Conservation (phyloP, 2,888 invertebrate species). For the Sipha maydis region DNA sequence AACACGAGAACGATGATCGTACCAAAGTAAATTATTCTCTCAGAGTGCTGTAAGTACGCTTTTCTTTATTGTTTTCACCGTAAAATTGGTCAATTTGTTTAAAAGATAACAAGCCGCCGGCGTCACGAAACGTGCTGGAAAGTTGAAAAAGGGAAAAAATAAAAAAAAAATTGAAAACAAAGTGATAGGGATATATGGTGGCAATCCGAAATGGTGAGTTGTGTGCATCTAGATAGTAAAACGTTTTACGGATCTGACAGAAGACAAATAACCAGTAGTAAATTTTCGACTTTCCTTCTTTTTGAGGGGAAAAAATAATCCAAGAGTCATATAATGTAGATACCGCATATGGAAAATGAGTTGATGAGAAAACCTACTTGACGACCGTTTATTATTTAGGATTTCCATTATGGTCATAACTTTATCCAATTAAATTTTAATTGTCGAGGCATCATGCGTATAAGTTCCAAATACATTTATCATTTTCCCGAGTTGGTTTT, state of each 20-base stretch:
- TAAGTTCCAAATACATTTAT: not conserved
- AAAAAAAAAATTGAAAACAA: conserved; percentile 58
- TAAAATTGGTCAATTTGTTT: conserved; percentile 58
- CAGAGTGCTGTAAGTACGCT: not conserved
- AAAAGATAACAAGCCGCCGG: not conserved
- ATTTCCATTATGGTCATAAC: conserved; percentile 2
- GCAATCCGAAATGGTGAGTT: conserved; percentile 23
- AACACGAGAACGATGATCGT: not conserved
- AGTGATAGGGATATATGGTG: conserved; percentile 49
- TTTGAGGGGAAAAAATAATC: conserved; percentile 16
- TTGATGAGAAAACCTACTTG: not conserved
- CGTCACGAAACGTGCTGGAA: conserved; percentile 10
- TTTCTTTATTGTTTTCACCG: conserved; percentile 41
- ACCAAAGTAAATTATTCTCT: not conserved
- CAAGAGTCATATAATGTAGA: not conserved
- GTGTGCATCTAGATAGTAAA: conserved; percentile 40
- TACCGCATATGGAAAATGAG: conserved; percentile 12
- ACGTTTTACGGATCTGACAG: conserved; percentile 53
- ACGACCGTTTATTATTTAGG: not conserved
- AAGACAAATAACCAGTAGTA: conserved; percentile 56
- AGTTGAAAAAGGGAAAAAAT: not conserved
- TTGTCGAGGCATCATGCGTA: not conserved
- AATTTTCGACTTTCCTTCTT: conserved; percentile 41
- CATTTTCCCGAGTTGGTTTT: not conserved
- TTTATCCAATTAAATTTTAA: not conserved